A percentile compares a stretch with the other conserved stretches of the same genome.
These are phyloP conservation scores for Fratercula arctica DNA, from an alignment of 2,797 vertebrate species.

Conservation along the genomic window DNA sequence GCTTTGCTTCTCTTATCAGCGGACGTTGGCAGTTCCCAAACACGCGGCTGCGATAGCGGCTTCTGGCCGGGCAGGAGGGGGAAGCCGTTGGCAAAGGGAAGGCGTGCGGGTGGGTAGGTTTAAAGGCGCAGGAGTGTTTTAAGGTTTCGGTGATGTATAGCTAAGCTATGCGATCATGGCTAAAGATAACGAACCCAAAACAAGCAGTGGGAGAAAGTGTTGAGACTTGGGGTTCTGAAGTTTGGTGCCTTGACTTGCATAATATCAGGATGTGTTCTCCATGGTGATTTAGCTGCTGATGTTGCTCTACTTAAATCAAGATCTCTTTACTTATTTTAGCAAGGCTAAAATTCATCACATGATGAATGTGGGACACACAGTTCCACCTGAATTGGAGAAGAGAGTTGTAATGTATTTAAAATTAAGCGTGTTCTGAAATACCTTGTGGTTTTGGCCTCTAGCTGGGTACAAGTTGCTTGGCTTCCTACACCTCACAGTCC, in stretches of 20 bases:
- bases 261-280: background rate
- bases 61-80: background rate
- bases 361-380: background rate
- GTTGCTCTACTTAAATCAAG: background rate
- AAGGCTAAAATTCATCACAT: background rate
- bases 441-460: background rate
- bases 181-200: background rate
- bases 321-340: background rate
- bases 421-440: background rate
- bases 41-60: accelerated
- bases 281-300: background rate
- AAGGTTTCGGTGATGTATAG: background rate
- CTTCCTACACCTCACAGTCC: background rate
- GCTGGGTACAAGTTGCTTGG: background rate
- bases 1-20: background rate
- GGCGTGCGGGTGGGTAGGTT: background rate
- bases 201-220: background rate
- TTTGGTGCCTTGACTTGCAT: background rate
- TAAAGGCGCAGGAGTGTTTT: background rate
- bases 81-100: background rate
- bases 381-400: background rate
- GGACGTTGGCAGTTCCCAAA: background rate
- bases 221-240: background rate
- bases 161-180: background rate
- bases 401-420: background rate